Evolutionary conservation across 2,113 vertebrate genomes (phyloP).

Genomic region (Pica pica): DNA sequence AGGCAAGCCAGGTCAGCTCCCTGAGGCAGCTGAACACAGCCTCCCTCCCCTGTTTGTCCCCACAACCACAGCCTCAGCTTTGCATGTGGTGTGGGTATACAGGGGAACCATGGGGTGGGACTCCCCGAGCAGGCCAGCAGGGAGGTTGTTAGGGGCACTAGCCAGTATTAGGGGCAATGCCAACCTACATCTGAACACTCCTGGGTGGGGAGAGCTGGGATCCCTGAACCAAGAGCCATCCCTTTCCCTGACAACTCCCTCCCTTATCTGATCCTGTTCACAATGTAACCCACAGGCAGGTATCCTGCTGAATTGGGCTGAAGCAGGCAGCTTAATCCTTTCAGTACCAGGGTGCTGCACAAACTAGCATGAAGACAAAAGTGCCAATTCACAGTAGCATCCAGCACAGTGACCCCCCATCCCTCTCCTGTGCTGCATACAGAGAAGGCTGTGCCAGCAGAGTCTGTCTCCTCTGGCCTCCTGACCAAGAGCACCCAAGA

Average conservation of each 20-base stretch:
- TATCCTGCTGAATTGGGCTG: not conserved
- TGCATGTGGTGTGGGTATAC: not conserved
- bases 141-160: not conserved
- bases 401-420: not conserved
- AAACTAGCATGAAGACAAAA: not conserved
- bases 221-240: not conserved
- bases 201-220: not conserved
- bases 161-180: not conserved
- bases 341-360: not conserved
- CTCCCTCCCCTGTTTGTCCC: not conserved
- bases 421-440: not conserved
- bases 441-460: not conserved
- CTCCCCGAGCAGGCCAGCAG: accelerated
- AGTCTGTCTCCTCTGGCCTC: not conserved
- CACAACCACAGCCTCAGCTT: not conserved
- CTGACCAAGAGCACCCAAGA: not conserved
- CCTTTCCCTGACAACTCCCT: not conserved
- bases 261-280: not conserved
- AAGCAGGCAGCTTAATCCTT: not conserved
- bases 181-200: not conserved
- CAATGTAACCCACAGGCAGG: not conserved
- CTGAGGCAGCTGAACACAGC: not conserved
- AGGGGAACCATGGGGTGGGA: not conserved
- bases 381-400: not conserved
- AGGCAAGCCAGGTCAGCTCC: not conserved